Conservation (phyloP, 2,113 vertebrate genomes). For the Macquaria ambigua region DNA sequence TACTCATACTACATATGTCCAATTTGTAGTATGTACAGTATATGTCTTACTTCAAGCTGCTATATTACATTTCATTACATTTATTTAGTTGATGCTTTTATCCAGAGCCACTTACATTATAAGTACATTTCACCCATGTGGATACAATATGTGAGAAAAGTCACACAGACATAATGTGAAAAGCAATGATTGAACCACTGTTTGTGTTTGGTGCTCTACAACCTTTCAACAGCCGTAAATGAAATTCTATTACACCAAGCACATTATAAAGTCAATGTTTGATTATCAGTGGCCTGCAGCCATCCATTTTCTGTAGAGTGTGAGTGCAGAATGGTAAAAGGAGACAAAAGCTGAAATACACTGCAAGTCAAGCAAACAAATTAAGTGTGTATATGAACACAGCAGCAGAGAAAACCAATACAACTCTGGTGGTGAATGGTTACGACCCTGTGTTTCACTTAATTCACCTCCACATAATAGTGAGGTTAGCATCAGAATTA, state of each 20-base stretch:
- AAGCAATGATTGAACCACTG: not conserved
- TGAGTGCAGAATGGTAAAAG: constrained; percentile 25
- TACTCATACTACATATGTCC: not conserved
- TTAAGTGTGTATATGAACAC: not conserved
- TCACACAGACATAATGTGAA: not conserved
- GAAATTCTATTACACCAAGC: constrained; percentile 14
- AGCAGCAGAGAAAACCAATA: not conserved
- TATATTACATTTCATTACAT: too few species aligned
- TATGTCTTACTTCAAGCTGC: not conserved
- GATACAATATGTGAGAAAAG: not conserved
- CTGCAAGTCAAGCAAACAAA: constrained; percentile 9
- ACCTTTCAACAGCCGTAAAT: constrained; percentile 28
- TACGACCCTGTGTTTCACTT: not conserved
- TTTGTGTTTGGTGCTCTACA: constrained; percentile 28
- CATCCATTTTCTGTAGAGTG: constrained; percentile 26
- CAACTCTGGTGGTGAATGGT: not conserved
- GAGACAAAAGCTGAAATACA: constrained; percentile 21
- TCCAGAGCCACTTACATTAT: too few species aligned
- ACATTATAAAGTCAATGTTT: constrained; percentile 47
- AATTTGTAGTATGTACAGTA: not conserved
- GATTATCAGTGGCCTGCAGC: constrained; percentile 17
- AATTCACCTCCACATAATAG: not conserved
- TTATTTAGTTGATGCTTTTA: too few species aligned
- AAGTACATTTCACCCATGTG: too few species aligned
- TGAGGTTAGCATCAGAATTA: constrained; percentile 1